Base-by-base conservation (phyloP, 2,888 invertebrate genomes). In the Nipponacmea schrenckii region DNA sequence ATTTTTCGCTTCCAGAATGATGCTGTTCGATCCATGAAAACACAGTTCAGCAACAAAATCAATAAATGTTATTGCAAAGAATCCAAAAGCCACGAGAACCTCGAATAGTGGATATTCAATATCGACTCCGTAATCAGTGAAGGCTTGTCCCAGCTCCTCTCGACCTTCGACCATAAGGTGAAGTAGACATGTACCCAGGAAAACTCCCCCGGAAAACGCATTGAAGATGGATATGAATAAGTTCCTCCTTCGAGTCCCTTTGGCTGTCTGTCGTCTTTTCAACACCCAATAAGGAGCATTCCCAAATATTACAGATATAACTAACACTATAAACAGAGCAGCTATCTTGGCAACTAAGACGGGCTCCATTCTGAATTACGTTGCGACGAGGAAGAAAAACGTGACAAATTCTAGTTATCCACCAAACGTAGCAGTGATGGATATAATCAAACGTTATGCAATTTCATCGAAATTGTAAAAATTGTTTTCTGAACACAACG, bases 181-280 rank as follows among this genome's bases (percentile, higher is more conserved):
- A 8, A 88, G 76, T 69, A 88, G 83, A 72, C 85, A 85, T 75
- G 86, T 85, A 7, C 83, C 86, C 17, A 88, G 75, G 70, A 88
- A 88, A 31, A 88, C 85, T 12, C 88, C 88, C 14, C 85, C 86
- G 31, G 85, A 83, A 63, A 87, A 74, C 68, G 87, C 87, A 74
- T 77, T 76, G 24, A 77, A 69, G 46, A 64, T 50, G 20, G 69
- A 56, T 31, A 77, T 44, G 14, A 70, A 50, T 62, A 27, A 46
- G 15, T 69, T 63, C 26, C 64, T 24, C 26, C 62, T 39, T 8
- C 31, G 2, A 26, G 56, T 39, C 4, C 39, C n/a, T 7, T 39
- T 15, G 2, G 62, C 14, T 0, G 20, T 24, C 26, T 31, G 39
- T 17, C 17, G n/a, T 31, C 56, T 8, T 24, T 14, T 68, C 12